Conservation (phyloP, 2,888 invertebrate genomes). For the Drosophila ustulata region DNA sequence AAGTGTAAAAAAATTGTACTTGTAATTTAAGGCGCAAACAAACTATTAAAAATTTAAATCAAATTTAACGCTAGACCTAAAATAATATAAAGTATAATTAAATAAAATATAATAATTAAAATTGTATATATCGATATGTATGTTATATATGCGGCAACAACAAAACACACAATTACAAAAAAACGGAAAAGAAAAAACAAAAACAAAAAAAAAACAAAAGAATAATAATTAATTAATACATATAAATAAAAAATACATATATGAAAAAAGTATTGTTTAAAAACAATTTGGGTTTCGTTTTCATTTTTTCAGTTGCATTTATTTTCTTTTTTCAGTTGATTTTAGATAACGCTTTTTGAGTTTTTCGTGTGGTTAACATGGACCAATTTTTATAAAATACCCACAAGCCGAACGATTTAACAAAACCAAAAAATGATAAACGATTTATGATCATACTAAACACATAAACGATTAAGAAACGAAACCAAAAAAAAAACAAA, state of each 20-base stretch:
- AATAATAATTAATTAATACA: slow-evolving; percentile 67
- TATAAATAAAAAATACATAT: slow-evolving; percentile 64
- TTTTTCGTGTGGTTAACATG: slow-evolving; percentile 74
- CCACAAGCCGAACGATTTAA: slow-evolving; percentile 67
- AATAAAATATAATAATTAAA: slow-evolving; percentile 41
- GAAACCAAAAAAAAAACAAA: slow-evolving; percentile 29
- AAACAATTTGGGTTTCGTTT: slow-evolving; percentile 60
- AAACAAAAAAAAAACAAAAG: slow-evolving; percentile 45
- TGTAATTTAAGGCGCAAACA: slow-evolving; percentile 64
- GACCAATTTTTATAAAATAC: slow-evolving; percentile 81
- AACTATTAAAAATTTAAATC: slow-evolving; percentile 81
- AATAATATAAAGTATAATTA: slow-evolving; percentile 50
- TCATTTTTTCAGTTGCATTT: slow-evolving; percentile 4
- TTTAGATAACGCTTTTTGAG: not conserved
- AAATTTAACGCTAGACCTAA: slow-evolving; percentile 72
- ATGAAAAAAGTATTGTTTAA: slow-evolving; percentile 66
- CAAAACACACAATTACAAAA: slow-evolving; percentile 51
- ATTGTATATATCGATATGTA: slow-evolving; percentile 61
- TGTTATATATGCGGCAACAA: slow-evolving; percentile 69
- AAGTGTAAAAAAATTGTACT: slow-evolving; percentile 58
- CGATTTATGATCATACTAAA: slow-evolving; percentile 39
- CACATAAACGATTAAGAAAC: slow-evolving; percentile 31
- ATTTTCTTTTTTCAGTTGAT: slow-evolving; percentile 2
- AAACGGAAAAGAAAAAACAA: slow-evolving; percentile 48
- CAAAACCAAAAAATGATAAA: slow-evolving; percentile 17